These are phyloP conservation scores for Stenodema calcarata DNA, from an alignment of 2,888 invertebrate genomes.

Conservation along the genomic window DNA sequence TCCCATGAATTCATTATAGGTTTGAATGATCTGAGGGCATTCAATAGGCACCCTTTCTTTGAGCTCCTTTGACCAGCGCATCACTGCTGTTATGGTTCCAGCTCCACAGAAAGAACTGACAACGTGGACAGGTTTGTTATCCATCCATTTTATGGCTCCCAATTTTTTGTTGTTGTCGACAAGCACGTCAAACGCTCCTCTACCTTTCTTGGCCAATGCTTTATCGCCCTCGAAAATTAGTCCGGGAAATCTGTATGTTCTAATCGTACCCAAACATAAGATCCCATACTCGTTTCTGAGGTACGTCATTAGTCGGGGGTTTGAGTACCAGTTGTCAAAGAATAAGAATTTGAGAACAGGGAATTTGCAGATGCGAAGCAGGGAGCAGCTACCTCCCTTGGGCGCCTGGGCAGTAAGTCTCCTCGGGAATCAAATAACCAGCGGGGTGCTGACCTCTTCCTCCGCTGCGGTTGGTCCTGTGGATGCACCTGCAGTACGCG, in stretches of 20 bases:
- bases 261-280: not conserved
- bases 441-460: too few species aligned
- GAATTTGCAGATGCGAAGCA: too few species aligned
- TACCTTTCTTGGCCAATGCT: not conserved
- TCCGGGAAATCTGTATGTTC: not conserved
- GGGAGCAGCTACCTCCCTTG: too few species aligned
- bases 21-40: not conserved
- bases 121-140: not conserved
- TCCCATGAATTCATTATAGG: constrained; percentile 32
- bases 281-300: constrained; percentile 4
- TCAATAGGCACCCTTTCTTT: not conserved
- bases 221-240: constrained; percentile 7
- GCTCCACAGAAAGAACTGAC: constrained; percentile 14
- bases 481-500: too few species aligned
- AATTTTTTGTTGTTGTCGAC: not conserved
- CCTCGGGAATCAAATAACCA: too few species aligned
- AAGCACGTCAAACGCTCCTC: constrained; percentile 3
- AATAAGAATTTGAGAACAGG: not conserved
- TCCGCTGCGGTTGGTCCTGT: too few species aligned
- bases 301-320: not conserved
- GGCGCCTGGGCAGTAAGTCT: too few species aligned
- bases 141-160: too few species aligned
- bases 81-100: not conserved
- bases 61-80: constrained; percentile 5
- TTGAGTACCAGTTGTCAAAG: constrained; percentile 17